phyloP scores from a whole-genome alignment of 2,797 vertebrate genomes.

The Oreochromis mossambicus region DNA sequence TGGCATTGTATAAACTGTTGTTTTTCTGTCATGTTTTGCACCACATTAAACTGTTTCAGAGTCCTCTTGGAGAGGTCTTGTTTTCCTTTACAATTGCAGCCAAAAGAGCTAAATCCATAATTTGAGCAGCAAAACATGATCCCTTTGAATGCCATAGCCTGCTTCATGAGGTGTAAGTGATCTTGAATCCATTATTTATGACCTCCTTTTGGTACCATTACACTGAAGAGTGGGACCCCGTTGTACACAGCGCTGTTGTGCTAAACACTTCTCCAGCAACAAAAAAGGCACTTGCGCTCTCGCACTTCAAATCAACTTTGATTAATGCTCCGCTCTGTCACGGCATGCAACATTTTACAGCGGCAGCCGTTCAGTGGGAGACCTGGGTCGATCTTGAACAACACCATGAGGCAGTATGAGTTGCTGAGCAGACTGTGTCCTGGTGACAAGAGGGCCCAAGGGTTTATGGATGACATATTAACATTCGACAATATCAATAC shows the following conservation, averaged over 20 bases:
- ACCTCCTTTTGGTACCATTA: slow-evolving; percentile 76
- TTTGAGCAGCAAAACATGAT: slow-evolving; percentile 54
- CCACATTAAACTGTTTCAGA: slow-evolving; percentile 51
- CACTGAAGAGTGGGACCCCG: slow-evolving; percentile 61
- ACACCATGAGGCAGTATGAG: slow-evolving; percentile 33
- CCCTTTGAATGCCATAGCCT: slow-evolving; percentile 55
- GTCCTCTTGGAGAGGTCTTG: slow-evolving; percentile 47
- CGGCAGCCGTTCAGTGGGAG: slow-evolving; percentile 28
- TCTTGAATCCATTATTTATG: slow-evolving; percentile 81
- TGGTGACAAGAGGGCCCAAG: slow-evolving; percentile 44
- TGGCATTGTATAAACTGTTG: slow-evolving; percentile 45
- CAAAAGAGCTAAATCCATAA: slow-evolving; percentile 49
- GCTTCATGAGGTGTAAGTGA: slow-evolving; percentile 78
- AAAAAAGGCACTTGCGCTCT: slow-evolving; percentile 61
- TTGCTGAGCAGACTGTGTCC: slow-evolving; percentile 24
- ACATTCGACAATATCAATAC: slow-evolving; percentile 73
- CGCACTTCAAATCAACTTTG: slow-evolving; percentile 69
- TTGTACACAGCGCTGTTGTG: slow-evolving; percentile 64
- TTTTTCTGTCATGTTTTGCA: slow-evolving; percentile 56
- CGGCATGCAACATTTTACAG: slow-evolving; percentile 57
- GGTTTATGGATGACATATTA: slow-evolving; percentile 72
- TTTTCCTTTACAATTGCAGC: slow-evolving; percentile 64
- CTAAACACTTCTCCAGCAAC: slow-evolving; percentile 68
- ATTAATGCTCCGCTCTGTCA: slow-evolving; percentile 65
- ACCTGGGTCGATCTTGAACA: slow-evolving; percentile 45